phyloP scores from a whole-genome alignment of 1,140 invertebrate species.

The Diabrotica virgifera region DNA sequence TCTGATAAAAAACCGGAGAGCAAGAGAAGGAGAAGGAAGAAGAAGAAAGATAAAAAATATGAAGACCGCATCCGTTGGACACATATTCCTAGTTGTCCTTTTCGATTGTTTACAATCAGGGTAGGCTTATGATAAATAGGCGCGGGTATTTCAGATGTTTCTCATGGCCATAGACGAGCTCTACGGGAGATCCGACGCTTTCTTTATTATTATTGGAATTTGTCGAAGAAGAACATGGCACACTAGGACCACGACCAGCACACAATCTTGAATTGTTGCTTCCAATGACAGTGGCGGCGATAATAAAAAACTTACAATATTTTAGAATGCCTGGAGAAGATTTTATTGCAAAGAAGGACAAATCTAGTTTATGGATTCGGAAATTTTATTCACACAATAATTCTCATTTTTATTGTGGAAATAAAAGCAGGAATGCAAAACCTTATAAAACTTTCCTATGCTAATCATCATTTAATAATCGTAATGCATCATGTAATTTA shows the following conservation, averaged over 20 bases:
- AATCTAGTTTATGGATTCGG: too few relatives aligned
- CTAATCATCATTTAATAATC: too few relatives aligned
- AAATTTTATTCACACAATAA: too few relatives aligned
- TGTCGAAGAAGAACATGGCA: conserved; percentile 24
- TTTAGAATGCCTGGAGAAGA: too few relatives aligned
- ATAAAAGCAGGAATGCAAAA: too few relatives aligned
- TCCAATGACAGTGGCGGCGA: neutral
- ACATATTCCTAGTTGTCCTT: conserved; percentile 23
- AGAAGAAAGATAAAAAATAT: conserved; percentile 3
- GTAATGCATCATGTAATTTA: too few relatives aligned
- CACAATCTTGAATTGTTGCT: conserved; percentile 2
- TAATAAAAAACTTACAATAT: too few relatives aligned
- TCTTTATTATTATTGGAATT: conserved; percentile 32
- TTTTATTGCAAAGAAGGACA: too few relatives aligned
- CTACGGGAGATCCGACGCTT: conserved; percentile 25
- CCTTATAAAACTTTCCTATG: too few relatives aligned
- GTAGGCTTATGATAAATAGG: conserved; percentile 28
- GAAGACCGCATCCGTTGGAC: conserved; percentile 8
- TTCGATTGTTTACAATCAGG: conserved; percentile 26
- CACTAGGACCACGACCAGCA: conserved; percentile 13
- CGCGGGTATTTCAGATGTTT: conserved; percentile 27
- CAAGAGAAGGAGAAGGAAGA: conserved; percentile 7
- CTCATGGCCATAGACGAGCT: conserved; percentile 24
- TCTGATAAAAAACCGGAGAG: conserved; percentile 24
- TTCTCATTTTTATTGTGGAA: too few relatives aligned